Evolutionary conservation across 2,797 vertebrate species (phyloP), one percentile per base, ranked within the genome.

Genomic region (Sylvia borin): DNA sequence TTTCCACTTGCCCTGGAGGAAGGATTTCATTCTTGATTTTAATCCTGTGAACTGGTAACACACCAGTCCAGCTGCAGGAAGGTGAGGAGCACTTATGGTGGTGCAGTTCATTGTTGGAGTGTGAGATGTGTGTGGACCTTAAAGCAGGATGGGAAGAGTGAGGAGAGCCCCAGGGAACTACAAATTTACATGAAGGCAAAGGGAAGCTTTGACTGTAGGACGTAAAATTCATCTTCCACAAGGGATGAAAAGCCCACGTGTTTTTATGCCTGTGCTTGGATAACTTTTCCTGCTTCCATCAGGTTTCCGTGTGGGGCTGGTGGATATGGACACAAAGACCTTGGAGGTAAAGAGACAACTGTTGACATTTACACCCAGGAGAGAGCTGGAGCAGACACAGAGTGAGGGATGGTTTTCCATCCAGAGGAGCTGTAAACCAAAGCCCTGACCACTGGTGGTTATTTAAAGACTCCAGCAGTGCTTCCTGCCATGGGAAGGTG

Each of bases 401-500:
- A 38, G 15, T 32, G 47, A 80, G 65, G 71, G 57, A 9, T 38
- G 25, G 13, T 77, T 90, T 94, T 88, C 62, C 57, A 48, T 54
- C 91, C 89, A 88, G 77, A 17, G 3, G 42, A 88, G 82, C 82
- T 86, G 64, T 75, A 88, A 94, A 94, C 87, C 89, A 64, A 81
- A 91, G 24, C 62, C 61, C 68, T 91, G 85, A 92, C 93, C 93
- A 81, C 93, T 92, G 70, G 73, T 84, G 92, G 72, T 90, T 96
- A 96, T 96, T 97, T 97, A 93, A 96, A 95, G 95, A 57, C 76
- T 95, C 75, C 68, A 3, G 3, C n/a, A 9, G 61, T 0, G 0
- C 53, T 95, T 96, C 92, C 91, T 85, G 92, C 25, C 0, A 32
- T 83, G 95, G 73, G 85, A 97, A 96, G 95, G 91, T 91, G 85